Evolutionary conservation across 2,888 invertebrate genomes (phyloP), one percentile per base, ranked within the genome.

Genomic region (Platycheirus albimanus): DNA sequence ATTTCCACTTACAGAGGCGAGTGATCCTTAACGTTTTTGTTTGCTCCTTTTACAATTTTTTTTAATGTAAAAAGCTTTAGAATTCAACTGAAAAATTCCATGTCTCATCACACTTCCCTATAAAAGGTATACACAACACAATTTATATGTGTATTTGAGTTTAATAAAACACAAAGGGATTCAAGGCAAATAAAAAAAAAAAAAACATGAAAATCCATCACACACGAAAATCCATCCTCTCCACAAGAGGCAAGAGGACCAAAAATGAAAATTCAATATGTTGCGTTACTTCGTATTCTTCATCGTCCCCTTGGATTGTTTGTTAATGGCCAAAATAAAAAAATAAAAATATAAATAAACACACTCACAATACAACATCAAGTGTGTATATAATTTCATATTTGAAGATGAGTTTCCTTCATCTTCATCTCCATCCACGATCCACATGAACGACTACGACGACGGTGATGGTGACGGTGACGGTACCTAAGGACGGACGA

Each of bases 181-280:
- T 52, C 45, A 66, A 61, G 61, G 72, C 56, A 80, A 80, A 80
- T 75, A 80, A 69, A n/a, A n/a, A n/a, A n/a, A n/a, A n/a, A n/a
- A n/a, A n/a, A n/a, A 36, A 74, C 51, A 70, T 58, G 64, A 75
- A 80, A 69, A 80, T 66, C 80, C 80, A 70, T 76, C 70, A 66
- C 71, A 54, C 70, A 76, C 64, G 69, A 76, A 75, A 75, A 70
- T 70, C 75, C 80, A 61, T 71, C 66, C 45, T 54, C 20, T 54
- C 54, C 52, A n/a, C n/a, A n/a, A n/a, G n/a, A n/a, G n/a, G n/a
- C n/a, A 77, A 81, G 66, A 43, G 71, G 64, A 64, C 63, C 69
- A 61, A 75, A 70, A 66, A 70, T 61, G 51, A 52, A 70, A 80
- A 81, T 63, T 77, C 71, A 81, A 81, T 81, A 81, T 77, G 71